Conservation (phyloP, 2,797 vertebrate genomes). For the Alfaro cultratus region DNA sequence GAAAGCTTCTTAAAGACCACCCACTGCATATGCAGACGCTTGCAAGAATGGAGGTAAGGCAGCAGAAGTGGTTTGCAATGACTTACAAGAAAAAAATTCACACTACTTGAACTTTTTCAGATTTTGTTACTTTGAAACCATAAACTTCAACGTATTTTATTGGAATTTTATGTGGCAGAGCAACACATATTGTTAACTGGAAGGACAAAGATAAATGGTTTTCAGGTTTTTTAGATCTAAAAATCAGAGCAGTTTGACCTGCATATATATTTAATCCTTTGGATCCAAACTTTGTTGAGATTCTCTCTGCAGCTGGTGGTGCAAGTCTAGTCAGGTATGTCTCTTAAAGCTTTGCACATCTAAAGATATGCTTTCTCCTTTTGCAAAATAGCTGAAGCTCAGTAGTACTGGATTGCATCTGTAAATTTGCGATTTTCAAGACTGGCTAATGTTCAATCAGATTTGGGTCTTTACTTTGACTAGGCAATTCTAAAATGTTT, state of each 20-base stretch:
- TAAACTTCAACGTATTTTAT: background rate
- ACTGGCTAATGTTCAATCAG: background rate
- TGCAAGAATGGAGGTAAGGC: constrained; percentile 86
- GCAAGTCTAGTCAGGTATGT: background rate
- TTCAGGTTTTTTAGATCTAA: background rate
- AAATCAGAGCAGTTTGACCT: background rate
- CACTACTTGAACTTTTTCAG: background rate
- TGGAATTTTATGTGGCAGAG: background rate
- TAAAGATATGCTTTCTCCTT: background rate
- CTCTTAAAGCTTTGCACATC: background rate
- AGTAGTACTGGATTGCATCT: background rate
- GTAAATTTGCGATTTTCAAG: background rate
- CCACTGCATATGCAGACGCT: constrained; percentile 86
- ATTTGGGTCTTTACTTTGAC: background rate
- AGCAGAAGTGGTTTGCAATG: background rate
- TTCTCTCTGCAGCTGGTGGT: background rate
- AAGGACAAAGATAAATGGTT: background rate
- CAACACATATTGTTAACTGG: background rate
- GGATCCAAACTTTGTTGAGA: background rate
- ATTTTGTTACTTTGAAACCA: background rate
- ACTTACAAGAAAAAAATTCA: background rate
- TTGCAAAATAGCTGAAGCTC: background rate
- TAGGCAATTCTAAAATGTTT: background rate
- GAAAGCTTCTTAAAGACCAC: constrained; percentile 86
- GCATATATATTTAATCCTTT: background rate